Percentiles rank a stretch among this genome's conserved stretches.
Evolutionary conservation across 1,140 invertebrate species (phyloP).

Genomic region (Colletes gigas): DNA sequence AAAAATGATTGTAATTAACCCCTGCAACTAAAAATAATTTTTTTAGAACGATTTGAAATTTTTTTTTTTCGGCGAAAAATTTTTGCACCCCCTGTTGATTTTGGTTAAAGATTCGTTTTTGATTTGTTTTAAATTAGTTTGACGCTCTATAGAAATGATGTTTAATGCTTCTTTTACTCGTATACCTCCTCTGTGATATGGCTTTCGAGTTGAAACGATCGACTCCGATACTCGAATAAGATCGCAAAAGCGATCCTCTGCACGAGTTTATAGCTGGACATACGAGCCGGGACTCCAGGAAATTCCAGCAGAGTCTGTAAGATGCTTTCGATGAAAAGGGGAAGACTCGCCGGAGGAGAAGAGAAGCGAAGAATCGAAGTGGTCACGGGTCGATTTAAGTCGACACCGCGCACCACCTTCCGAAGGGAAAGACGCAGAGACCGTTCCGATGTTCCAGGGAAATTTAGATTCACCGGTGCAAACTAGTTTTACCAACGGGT

Average conservation of each 20-base stretch:
- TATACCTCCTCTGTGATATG: not conserved
- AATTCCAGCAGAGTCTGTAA: slow-evolving; percentile 23
- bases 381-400: slow-evolving; percentile 45
- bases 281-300: slow-evolving; percentile 28
- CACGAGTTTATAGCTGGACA: slow-evolving; percentile 12
- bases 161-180: not conserved
- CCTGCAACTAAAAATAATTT: no score
- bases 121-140: no score
- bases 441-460: not conserved
- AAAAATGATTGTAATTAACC: no score
- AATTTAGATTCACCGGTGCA: not conserved
- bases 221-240: slow-evolving; percentile 29
- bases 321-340: slow-evolving; percentile 13
- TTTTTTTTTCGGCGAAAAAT: no score
- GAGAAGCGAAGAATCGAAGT: slow-evolving; percentile 12
- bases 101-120: no score
- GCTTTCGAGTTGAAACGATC: slow-evolving; percentile 25
- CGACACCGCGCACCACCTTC: slow-evolving; percentile 11
- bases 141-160: no score
- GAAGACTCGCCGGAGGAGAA: not conserved
- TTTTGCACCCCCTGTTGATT: no score
- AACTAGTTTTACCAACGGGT: no score
- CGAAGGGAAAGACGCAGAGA: not conserved
- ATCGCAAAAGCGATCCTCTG: not conserved
- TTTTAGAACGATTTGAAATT: no score